These are phyloP conservation scores for Spilosoma lubricipeda DNA, from an alignment of 2,888 invertebrate species.

Conservation along the genomic window DNA sequence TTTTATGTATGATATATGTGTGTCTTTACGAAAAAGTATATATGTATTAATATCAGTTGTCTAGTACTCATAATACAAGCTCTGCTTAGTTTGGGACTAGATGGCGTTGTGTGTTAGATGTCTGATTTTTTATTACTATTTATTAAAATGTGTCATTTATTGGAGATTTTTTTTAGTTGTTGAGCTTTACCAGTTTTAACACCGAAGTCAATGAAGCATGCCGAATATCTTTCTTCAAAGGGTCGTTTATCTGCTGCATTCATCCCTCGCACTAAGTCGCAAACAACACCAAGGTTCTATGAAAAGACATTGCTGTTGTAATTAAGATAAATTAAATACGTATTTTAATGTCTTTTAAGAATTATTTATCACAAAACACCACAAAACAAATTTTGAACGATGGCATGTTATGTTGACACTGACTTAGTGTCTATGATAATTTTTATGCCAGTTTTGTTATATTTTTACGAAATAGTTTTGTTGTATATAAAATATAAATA, in stretches of 20 bases:
- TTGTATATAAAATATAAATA: neutral
- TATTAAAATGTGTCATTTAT: neutral
- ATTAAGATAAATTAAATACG: conserved; percentile 32
- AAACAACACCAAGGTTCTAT: conserved; percentile 44
- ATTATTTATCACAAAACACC: conserved; percentile 46
- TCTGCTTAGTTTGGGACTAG: too few species aligned
- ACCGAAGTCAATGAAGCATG: conserved; percentile 79
- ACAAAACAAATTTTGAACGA: conserved; percentile 59
- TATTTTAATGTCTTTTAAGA: conserved; percentile 33
- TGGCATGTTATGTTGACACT: conserved; percentile 42
- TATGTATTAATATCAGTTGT: too few species aligned
- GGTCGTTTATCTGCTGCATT: conserved; percentile 64
- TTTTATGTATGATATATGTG: too few species aligned
- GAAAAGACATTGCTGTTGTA: conserved; percentile 47
- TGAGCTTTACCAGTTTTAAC: conserved; percentile 71
- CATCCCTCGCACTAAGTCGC: conserved; percentile 55
- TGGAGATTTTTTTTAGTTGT: neutral
- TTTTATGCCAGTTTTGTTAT: conserved; percentile 35
- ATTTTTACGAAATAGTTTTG: conserved; percentile 13
- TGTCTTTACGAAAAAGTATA: too few species aligned
- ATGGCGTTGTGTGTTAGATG: too few species aligned
- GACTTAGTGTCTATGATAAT: conserved; percentile 17
- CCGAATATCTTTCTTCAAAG: conserved; percentile 77
- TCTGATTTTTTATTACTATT: too few species aligned
- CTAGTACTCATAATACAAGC: too few species aligned